These are phyloP conservation scores for Ennomos erosarius DNA, from an alignment of 2,888 invertebrate species.

Conservation along the genomic window DNA sequence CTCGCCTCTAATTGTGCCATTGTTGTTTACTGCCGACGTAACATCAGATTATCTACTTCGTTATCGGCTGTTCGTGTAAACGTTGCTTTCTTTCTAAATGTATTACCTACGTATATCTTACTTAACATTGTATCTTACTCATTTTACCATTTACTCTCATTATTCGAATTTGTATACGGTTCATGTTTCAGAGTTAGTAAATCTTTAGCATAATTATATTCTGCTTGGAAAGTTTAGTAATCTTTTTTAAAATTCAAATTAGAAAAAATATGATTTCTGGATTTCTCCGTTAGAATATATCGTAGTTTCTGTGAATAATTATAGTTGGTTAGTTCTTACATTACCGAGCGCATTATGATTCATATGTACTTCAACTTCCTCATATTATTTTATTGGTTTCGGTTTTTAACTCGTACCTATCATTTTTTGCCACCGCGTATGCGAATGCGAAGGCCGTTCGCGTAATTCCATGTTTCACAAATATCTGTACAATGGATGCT, in stretches of 20 bases:
- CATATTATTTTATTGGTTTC: constrained; percentile 31
- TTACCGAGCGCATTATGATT: neutral
- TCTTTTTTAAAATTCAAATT: too few species aligned
- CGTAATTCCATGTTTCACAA: constrained; percentile 26
- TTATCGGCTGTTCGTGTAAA: constrained; percentile 6
- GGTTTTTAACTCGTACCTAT: constrained; percentile 16
- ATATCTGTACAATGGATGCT: constrained; percentile 15
- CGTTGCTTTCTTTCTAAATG: constrained; percentile 6
- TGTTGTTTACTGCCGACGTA: constrained; percentile 12
- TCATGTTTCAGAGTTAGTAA: too few species aligned
- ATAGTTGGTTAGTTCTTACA: neutral
- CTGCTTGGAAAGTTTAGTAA: too few species aligned
- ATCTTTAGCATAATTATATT: too few species aligned
- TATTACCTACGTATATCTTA: neutral
- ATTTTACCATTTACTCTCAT: neutral
- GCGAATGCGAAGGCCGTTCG: constrained; percentile 29
- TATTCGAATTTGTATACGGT: neutral
- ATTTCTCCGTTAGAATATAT: neutral
- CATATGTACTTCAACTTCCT: constrained; percentile 22
- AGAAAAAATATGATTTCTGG: too few species aligned
- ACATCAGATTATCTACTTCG: constrained; percentile 12
- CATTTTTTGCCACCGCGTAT: constrained; percentile 30
- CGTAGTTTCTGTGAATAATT: neutral
- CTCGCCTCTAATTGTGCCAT: constrained; percentile 17
- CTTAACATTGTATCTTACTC: neutral